These are phyloP conservation scores for Acomys russatus DNA, from an alignment of 2,797 vertebrate genomes.

Conservation along the genomic window DNA sequence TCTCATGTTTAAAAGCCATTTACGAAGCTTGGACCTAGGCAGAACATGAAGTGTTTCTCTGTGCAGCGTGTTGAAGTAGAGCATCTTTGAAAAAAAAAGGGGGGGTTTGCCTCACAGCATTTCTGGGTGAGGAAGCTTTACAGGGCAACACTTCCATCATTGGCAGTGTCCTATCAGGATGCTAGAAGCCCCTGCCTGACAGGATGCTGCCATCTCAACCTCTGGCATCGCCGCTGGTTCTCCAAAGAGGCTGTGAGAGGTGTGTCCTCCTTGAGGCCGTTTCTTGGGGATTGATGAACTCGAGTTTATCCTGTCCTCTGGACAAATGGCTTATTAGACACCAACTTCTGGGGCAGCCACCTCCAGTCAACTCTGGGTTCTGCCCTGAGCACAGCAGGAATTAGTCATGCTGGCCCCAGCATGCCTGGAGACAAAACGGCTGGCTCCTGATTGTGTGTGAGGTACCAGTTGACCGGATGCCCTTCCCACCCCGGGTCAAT, in stretches of 20 bases:
- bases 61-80: background rate
- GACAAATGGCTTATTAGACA: background rate
- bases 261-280: background rate
- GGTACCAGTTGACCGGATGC: background rate
- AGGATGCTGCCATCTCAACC: no score
- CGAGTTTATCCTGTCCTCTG: no score
- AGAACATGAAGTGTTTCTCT: background rate
- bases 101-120: background rate
- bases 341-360: background rate
- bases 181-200: background rate
- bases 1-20: background rate
- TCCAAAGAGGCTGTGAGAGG: background rate
- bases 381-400: no score
- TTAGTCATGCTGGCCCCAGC: background rate
- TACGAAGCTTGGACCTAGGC: background rate
- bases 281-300: background rate
- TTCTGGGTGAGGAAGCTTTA: background rate
- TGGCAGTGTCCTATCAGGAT: background rate
- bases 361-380: background rate
- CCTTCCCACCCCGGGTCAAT: background rate
- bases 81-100: background rate
- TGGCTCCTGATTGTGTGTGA: background rate
- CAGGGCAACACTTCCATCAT: background rate
- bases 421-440: background rate
- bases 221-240: background rate